phyloP scores from a whole-genome alignment of 2,888 invertebrate species.

The Chloroclystis v-ata region DNA sequence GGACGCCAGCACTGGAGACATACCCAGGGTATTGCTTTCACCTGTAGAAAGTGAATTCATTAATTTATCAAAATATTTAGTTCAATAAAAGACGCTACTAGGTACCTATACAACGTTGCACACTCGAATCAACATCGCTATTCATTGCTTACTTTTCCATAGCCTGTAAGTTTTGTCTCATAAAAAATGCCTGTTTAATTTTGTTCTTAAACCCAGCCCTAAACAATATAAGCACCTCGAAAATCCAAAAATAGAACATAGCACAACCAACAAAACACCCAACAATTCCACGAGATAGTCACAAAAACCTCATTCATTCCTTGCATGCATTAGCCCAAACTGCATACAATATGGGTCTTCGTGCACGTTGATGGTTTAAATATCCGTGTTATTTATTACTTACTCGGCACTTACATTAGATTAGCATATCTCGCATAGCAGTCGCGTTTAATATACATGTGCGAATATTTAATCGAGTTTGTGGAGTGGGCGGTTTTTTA shows the following conservation, averaged over 20 bases:
- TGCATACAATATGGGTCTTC: slow-evolving; percentile 15
- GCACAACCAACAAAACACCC: slow-evolving; percentile 1
- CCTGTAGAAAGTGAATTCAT: slow-evolving; percentile 58
- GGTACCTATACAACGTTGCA: too few species aligned
- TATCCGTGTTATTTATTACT: slow-evolving; percentile 33
- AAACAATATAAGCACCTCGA: too few species aligned
- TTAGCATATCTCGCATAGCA: slow-evolving; percentile 41
- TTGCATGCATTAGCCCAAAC: slow-evolving; percentile 9
- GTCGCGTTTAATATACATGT: slow-evolving; percentile 36
- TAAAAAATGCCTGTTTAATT: too few species aligned
- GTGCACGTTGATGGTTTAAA: slow-evolving; percentile 28
- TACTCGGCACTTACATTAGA: slow-evolving; percentile 33
- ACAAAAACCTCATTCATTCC: slow-evolving; percentile 2
- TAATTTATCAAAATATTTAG: too few species aligned
- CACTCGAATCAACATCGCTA: too few species aligned
- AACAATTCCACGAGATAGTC: neutral
- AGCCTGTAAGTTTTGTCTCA: too few species aligned
- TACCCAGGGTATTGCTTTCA: slow-evolving; percentile 79
- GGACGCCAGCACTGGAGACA: slow-evolving; percentile 87
- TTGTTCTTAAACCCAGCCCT: too few species aligned
- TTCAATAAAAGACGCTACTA: too few species aligned
- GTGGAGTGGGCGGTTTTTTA: slow-evolving; percentile 18
- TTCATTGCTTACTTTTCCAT: too few species aligned
- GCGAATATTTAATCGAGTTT: slow-evolving; percentile 30
- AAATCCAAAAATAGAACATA: neutral